Evolutionary conservation across 2,113 vertebrate species (phyloP), one percentile per base, ranked within the genome.

Genomic region (Neotoma lepida): DNA sequence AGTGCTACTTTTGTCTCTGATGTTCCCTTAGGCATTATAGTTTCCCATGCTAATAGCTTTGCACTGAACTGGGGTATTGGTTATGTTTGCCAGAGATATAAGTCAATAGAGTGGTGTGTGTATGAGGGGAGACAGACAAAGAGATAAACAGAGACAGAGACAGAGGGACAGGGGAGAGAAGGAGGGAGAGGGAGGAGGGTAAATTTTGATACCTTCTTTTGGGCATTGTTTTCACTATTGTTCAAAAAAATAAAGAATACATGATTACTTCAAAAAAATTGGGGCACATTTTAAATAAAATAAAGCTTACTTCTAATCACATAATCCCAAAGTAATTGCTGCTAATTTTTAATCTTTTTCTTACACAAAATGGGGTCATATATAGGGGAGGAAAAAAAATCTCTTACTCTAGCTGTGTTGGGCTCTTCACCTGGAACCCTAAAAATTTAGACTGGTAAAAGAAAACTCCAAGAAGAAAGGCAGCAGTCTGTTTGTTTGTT

Each of bases 251-350:
- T 28, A 63, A 90, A 13, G 28, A 33, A 84, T 51, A 20, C 10
- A 85, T 56, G 9, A 64, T 71, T 77, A 30, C 9, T 54, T 54
- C 61, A 4, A 74, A 94, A 85, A 63, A 33, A 4, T 90, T 71
- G 33, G 41, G 46, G 26, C 70, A 81, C 9, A 39, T 58, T 35
- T 24, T 84, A 64, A 87, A 91, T 9, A 78, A 46, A 85, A 56
- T 86, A 90, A 41, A 92, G 56, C 86, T 88, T 24, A 89, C 41
- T 84, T 86, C n/a, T 80, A 86, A 74, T 76, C 22, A 17, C 39
- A 86, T 30, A 49, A 85, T 93, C 39, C 49, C 73, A 89, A 77
- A 39, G 49, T 61, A 66, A 64, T 35, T 93, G 28, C 13, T 92
- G 14, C 71, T 92, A 58, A 39, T 71, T 39, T 92, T 82, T 33